Conservation (phyloP, 1,140 invertebrate species). For the Diorhabda carinulata region DNA sequence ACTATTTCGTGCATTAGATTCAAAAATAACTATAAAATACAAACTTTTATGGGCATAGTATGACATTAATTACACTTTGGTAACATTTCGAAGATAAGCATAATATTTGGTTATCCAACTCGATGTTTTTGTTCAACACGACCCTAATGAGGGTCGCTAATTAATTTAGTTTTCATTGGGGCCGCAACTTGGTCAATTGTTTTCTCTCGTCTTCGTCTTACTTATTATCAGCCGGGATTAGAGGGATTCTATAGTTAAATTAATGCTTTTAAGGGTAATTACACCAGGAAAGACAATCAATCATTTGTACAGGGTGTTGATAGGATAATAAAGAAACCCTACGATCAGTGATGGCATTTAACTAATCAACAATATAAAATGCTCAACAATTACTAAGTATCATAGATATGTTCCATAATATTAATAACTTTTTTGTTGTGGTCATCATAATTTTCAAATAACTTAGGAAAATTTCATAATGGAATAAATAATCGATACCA, state of each 20-base stretch:
- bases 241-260: neutral
- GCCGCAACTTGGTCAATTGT: slow-evolving; percentile 10
- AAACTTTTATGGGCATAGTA: too few relatives aligned
- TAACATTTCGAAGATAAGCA: neutral
- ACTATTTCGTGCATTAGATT: too few relatives aligned
- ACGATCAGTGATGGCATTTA: too few relatives aligned
- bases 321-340: too few relatives aligned
- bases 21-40: too few relatives aligned
- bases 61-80: slow-evolving; percentile 1
- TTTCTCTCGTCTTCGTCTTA: slow-evolving; percentile 1
- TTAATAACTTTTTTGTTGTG: too few relatives aligned
- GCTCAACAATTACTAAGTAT: too few relatives aligned
- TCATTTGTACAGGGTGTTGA: neutral
- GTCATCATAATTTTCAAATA: too few relatives aligned
- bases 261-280: neutral
- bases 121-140: slow-evolving; percentile 5
- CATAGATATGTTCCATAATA: too few relatives aligned
- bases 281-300: neutral
- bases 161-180: slow-evolving; percentile 16
- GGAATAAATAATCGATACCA: too few relatives aligned
- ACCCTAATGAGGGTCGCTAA: slow-evolving; percentile 16
- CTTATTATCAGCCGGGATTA: neutral
- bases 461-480: too few relatives aligned
- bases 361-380: too few relatives aligned
- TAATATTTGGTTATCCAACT: slow-evolving; percentile 4